A percentile compares a stretch with the other conserved stretches of the same genome.
Evolutionary conservation across 1,140 invertebrate species (phyloP).

Genomic region (Drosophila punjabiensis): DNA sequence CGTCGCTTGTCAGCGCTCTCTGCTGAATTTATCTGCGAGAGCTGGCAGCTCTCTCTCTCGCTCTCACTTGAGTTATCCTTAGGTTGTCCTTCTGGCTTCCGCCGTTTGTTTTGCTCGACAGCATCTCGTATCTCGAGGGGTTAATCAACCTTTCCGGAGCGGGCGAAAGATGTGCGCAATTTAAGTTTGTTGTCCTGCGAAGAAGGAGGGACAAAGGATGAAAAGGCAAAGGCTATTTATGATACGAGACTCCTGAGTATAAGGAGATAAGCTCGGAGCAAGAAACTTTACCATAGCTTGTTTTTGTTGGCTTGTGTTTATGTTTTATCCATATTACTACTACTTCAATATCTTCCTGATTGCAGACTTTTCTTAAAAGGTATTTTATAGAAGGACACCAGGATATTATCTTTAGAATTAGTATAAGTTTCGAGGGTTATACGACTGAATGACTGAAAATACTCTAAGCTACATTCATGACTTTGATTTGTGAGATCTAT

Average conservation of each 20-base stretch:
- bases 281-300: background rate
- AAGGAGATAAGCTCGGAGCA: background rate
- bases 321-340: background rate
- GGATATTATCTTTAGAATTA: no score
- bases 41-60: background rate
- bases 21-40: constrained; percentile 73
- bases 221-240: constrained; percentile 39
- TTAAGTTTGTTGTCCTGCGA: constrained; percentile 45
- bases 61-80: background rate
- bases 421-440: no score
- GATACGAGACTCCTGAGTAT: background rate
- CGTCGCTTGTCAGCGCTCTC: constrained; percentile 42
- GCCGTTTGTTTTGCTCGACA: constrained; percentile 54
- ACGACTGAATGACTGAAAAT: no score
- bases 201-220: constrained; percentile 38
- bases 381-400: background rate
- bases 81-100: constrained; percentile 13
- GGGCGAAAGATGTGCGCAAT: constrained; percentile 37
- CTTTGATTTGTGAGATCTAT: background rate
- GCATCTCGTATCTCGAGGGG: constrained; percentile 62
- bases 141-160: constrained; percentile 68
- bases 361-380: background rate
- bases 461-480: background rate
- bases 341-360: background rate
- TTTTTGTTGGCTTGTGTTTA: background rate